phyloP scores from a whole-genome alignment of 2,113 vertebrate genomes.

The Ornithorhynchus anatinus region DNA sequence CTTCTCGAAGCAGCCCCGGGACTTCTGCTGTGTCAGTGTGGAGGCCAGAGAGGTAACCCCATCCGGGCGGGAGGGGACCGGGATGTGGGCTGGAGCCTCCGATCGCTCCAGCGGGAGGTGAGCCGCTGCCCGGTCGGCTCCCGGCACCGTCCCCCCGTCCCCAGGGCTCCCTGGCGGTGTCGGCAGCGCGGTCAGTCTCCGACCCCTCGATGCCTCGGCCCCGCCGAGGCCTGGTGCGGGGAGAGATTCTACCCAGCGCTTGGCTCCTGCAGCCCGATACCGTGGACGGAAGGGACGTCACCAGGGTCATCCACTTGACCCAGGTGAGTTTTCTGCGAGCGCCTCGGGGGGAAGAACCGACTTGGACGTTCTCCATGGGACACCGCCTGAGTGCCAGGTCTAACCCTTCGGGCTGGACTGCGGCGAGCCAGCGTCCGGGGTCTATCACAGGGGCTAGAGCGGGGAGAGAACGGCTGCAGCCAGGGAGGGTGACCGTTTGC shows the following conservation, averaged over 20 bases:
- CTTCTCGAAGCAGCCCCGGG: conserved; percentile 88
- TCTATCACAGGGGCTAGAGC: too few relatives aligned
- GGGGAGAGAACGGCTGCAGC: too few relatives aligned
- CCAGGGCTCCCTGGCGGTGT: conserved; percentile 80
- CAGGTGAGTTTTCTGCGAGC: conserved; percentile 90
- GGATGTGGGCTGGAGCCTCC: neutral
- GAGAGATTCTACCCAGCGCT: conserved; percentile 93
- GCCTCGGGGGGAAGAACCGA: too few relatives aligned
- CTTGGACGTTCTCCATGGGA: too few relatives aligned
- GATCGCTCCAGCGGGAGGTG: too few relatives aligned
- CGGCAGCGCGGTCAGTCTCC: conserved; percentile 91
- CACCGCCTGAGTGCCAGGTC: too few relatives aligned
- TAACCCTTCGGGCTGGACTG: too few relatives aligned
- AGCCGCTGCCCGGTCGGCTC: too few relatives aligned
- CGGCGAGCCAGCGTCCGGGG: too few relatives aligned
- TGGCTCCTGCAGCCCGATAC: conserved; percentile 88
- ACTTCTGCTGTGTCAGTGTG: conserved; percentile 95
- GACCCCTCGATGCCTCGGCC: conserved; percentile 90
- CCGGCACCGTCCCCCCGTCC: neutral
- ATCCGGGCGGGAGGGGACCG: neutral
- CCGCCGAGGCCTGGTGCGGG: conserved; percentile 82
- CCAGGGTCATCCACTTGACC: conserved; percentile 85
- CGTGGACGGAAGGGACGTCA: conserved; percentile 76
- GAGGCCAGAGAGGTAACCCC: conserved; percentile 88
- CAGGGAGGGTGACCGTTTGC: too few relatives aligned